These are phyloP conservation scores for Brachycybe producta DNA, from an alignment of 2,888 invertebrate species.

Conservation along the genomic window DNA sequence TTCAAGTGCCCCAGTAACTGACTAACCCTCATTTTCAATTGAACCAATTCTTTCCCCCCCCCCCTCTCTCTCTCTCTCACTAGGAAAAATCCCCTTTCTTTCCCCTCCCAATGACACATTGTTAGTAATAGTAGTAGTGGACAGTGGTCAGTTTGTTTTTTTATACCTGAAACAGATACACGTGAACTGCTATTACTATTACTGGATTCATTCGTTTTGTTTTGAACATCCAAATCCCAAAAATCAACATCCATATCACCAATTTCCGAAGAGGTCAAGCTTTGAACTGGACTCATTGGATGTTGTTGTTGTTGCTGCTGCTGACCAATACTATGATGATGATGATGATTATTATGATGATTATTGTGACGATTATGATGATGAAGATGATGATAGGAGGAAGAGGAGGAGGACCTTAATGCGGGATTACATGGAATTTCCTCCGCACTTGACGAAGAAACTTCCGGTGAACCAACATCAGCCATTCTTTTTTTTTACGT, in stretches of 20 bases:
- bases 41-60: neutral
- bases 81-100: neutral
- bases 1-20: neutral
- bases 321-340: neutral
- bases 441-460: constrained; percentile 50
- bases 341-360: neutral
- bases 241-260: constrained; percentile 58
- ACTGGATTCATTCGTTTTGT: constrained; percentile 12
- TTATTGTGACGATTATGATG: constrained; percentile 6
- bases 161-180: constrained; percentile 19
- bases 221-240: constrained; percentile 53
- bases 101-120: neutral
- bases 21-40: neutral
- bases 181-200: no score
- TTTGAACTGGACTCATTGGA: constrained; percentile 28
- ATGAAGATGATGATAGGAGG: neutral
- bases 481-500: no score
- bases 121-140: no score
- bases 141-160: no score
- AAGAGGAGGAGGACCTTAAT: constrained; percentile 28
- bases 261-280: constrained; percentile 57
- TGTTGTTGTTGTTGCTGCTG: no score
- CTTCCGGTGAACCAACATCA: constrained; percentile 60
- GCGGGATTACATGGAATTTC: no score
- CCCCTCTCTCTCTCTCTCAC: neutral